phyloP scores from a whole-genome alignment of 2,888 invertebrate genomes.

The Noctua janthe region DNA sequence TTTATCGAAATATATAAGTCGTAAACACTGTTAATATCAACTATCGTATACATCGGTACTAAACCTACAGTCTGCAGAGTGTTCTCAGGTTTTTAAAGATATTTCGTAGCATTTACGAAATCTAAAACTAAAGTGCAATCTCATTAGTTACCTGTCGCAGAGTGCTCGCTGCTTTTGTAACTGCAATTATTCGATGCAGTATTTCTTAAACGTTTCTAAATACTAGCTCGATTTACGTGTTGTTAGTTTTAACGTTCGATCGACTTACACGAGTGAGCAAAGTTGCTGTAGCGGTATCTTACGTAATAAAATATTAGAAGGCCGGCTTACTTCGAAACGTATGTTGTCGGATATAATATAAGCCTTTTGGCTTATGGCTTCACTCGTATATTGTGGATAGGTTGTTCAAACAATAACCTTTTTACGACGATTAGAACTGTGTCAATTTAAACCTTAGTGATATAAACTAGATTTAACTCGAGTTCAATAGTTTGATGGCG shows the following conservation, averaged over 20 bases:
- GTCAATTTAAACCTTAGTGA: background rate
- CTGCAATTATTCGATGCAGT: conserved; percentile 21
- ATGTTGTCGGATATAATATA: background rate
- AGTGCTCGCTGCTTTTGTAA: conserved; percentile 11
- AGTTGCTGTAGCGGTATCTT: conserved; percentile 12
- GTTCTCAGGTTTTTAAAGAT: background rate
- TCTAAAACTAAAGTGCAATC: conserved; percentile 4
- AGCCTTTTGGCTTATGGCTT: background rate
- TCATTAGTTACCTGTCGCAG: conserved; percentile 31
- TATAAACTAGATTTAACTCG: background rate
- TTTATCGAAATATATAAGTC: no score
- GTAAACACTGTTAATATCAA: background rate
- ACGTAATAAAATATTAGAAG: conserved; percentile 14
- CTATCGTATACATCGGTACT: background rate
- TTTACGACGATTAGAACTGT: background rate
- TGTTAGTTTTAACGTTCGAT: conserved; percentile 16
- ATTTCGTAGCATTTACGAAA: background rate
- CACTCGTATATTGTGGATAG: background rate
- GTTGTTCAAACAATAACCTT: background rate
- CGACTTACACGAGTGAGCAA: conserved; percentile 8
- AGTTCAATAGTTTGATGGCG: background rate
- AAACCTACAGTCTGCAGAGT: background rate
- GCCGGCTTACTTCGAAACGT: background rate
- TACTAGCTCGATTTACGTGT: conserved; percentile 1
- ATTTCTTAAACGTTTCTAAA: conserved; percentile 1